Evolutionary conservation across 2,888 invertebrate genomes (phyloP).

Genomic region (Ectropis crepuscularia): DNA sequence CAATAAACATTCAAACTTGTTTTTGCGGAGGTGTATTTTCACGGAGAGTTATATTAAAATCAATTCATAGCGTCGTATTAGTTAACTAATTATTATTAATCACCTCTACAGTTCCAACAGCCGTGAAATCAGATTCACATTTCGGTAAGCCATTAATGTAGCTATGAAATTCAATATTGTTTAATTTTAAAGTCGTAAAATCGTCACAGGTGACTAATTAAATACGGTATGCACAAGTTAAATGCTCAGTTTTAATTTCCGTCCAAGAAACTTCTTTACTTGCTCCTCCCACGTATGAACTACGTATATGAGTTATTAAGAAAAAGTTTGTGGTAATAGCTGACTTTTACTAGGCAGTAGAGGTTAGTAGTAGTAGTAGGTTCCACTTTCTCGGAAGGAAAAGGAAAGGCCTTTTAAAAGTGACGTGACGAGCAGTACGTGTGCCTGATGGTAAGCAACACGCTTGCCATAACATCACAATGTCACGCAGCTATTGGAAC

Average conservation of each 20-base stretch:
- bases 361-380: no score
- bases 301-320: constrained; percentile 6
- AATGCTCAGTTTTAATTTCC: constrained; percentile 24
- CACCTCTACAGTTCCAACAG: constrained; percentile 3
- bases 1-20: no score
- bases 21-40: not conserved
- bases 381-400: no score
- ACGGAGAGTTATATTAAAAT: constrained; percentile 7
- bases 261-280: constrained; percentile 1
- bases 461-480: no score
- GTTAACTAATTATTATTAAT: constrained; percentile 8
- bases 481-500: no score
- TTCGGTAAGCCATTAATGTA: constrained; percentile 21
- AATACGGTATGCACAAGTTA: constrained; percentile 37
- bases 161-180: constrained; percentile 40
- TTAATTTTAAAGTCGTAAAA: constrained; percentile 38
- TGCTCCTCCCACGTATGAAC: not conserved
- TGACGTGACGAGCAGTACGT: no score
- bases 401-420: no score
- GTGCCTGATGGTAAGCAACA: no score
- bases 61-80: constrained; percentile 9
- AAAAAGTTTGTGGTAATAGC: no score
- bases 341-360: no score
- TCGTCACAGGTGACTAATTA: constrained; percentile 44
- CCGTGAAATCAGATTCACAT: constrained; percentile 21